phyloP scores from a whole-genome alignment of 2,113 vertebrate species.

The Melozone crissalis region DNA sequence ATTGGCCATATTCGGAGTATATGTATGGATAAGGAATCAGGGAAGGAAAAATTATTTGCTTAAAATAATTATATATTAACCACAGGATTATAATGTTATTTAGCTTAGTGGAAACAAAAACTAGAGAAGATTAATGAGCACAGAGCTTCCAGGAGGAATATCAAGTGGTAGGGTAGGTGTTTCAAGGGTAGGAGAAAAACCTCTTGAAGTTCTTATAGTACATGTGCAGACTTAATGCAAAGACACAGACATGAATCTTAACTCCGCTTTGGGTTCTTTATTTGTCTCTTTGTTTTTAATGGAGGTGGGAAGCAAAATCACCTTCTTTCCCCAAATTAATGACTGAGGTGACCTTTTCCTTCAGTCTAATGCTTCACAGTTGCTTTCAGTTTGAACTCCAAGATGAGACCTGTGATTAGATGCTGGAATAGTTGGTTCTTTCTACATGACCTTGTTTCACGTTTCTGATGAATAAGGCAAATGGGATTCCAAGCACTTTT shows the following conservation, averaged over 20 bases:
- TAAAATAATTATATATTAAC: neutral
- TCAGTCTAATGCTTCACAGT: neutral
- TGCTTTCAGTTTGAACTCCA: neutral
- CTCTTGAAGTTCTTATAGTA: neutral
- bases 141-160: neutral
- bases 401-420: neutral
- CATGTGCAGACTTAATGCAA: neutral
- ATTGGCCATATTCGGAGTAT: neutral
- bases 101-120: neutral
- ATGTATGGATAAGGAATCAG: neutral
- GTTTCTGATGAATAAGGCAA: neutral
- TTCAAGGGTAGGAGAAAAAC: neutral
- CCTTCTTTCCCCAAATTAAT: neutral
- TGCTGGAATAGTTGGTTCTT: neutral
- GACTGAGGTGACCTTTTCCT: neutral
- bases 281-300: neutral
- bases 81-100: neutral
- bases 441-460: neutral
- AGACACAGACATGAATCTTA: neutral
- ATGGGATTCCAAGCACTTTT: neutral
- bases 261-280: neutral
- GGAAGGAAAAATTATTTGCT: neutral
- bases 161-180: neutral
- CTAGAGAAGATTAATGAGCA: neutral
- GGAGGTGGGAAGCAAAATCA: neutral